A percentile compares a stretch with the other conserved stretches of the same genome.
Conservation (phyloP, 2,113 vertebrate genomes). For the Melanerpes aurifrons region DNA sequence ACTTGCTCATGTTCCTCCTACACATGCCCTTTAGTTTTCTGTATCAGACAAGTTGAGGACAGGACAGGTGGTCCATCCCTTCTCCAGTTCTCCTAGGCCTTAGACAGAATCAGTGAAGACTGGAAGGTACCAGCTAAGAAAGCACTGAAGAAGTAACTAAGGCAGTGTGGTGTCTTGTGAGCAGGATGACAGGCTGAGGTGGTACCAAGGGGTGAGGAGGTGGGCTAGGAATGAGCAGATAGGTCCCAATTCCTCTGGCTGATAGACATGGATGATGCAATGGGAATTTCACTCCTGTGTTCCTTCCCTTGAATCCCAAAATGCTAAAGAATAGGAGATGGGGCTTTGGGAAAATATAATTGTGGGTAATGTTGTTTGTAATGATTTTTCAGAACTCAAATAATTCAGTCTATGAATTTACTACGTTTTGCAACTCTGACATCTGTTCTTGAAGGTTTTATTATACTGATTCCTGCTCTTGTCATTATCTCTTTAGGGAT, state of each 20-base stretch:
- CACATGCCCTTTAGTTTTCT: neutral
- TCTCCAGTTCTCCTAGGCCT: neutral
- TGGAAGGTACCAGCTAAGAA: neutral
- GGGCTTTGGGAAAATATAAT: neutral
- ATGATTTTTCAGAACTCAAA: neutral
- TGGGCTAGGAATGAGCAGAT: neutral
- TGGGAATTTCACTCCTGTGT: neutral
- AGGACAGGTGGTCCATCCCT: neutral
- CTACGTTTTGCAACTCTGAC: neutral
- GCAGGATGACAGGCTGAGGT: neutral
- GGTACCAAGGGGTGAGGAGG: neutral
- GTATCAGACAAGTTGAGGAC: neutral
- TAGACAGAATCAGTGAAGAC: neutral
- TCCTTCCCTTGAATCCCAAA: neutral
- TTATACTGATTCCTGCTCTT: neutral
- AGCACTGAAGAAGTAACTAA: neutral
- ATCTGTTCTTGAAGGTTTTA: neutral
- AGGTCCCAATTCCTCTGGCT: fast-evolving
- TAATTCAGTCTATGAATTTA: neutral
- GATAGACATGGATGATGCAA: neutral
- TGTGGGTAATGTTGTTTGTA: neutral
- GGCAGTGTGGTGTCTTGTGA: neutral
- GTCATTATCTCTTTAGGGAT: neutral
- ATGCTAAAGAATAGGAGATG: neutral
- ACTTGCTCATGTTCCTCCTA: neutral